These are phyloP conservation scores for Marronus borbonicus DNA, from an alignment of 2,888 invertebrate species.

Conservation along the genomic window DNA sequence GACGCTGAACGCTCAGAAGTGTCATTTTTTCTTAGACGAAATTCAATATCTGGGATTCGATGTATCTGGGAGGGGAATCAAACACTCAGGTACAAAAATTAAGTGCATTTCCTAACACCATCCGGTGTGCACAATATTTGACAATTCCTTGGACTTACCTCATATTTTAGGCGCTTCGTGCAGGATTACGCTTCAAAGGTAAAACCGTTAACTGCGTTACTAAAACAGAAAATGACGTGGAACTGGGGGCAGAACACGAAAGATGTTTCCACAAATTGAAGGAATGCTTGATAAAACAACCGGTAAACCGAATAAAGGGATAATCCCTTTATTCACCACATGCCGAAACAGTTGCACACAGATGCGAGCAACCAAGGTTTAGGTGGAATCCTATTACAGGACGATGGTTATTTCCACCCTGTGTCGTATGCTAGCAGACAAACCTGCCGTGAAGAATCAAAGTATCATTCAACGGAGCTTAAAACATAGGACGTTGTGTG, in stretches of 20 bases:
- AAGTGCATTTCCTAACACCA: conserved; percentile 52
- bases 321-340: not conserved
- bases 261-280: conserved; percentile 18
- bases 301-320: not conserved
- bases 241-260: conserved; percentile 33
- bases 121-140: conserved; percentile 51
- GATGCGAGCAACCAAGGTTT: too few relatives aligned
- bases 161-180: conserved; percentile 57
- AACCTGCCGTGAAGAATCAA: too few relatives aligned
- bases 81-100: not conserved
- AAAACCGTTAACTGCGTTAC: conserved; percentile 52
- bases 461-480: too few relatives aligned
- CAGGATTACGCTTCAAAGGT: conserved; percentile 54
- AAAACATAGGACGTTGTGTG: too few relatives aligned
- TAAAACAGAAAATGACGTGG: not conserved
- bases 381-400: too few relatives aligned
- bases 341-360: conserved; percentile 49
- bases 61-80: conserved; percentile 44
- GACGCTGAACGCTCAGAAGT: conserved; percentile 57
- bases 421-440: too few relatives aligned
- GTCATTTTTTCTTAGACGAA: conserved; percentile 54
- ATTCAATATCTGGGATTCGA: conserved; percentile 52
- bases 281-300: conserved; percentile 1
- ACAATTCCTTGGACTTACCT: not conserved
- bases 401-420: too few relatives aligned